A percentile compares a stretch with the other conserved stretches of the same genome.
Evolutionary conservation across 2,888 invertebrate genomes (phyloP).

Genomic region (Lasioglossum lativentre): DNA sequence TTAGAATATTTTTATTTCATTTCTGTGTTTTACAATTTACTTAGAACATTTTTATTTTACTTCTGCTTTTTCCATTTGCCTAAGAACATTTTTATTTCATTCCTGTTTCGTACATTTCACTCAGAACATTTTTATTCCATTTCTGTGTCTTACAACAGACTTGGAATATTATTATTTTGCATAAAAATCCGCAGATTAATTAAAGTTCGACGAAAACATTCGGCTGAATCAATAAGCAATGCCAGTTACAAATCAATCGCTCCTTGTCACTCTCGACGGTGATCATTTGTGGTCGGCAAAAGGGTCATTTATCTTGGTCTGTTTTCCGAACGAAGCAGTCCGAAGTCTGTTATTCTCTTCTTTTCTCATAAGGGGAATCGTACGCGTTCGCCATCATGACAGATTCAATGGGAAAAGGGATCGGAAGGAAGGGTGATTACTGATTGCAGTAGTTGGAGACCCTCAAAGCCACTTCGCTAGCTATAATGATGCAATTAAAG

Average conservation of each 20-base stretch:
- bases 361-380: slow-evolving; percentile 11
- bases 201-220: neutral
- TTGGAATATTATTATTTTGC: neutral
- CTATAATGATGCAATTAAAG: slow-evolving; percentile 56
- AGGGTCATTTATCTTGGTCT: neutral
- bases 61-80: too few species aligned
- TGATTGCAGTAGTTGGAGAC: slow-evolving; percentile 30
- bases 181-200: neutral
- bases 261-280: neutral
- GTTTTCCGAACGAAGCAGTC: neutral
- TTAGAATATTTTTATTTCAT: too few species aligned
- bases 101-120: too few species aligned
- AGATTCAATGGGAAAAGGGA: slow-evolving; percentile 3
- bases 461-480: slow-evolving; percentile 28
- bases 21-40: too few species aligned
- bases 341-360: neutral
- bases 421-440: neutral
- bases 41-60: too few species aligned
- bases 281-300: neutral
- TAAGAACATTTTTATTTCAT: neutral
- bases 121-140: neutral
- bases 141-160: neutral
- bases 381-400: neutral
- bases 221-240: neutral
- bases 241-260: neutral